Conservation (phyloP, 1,140 invertebrate species). For the Zaprionus davidi region DNA sequence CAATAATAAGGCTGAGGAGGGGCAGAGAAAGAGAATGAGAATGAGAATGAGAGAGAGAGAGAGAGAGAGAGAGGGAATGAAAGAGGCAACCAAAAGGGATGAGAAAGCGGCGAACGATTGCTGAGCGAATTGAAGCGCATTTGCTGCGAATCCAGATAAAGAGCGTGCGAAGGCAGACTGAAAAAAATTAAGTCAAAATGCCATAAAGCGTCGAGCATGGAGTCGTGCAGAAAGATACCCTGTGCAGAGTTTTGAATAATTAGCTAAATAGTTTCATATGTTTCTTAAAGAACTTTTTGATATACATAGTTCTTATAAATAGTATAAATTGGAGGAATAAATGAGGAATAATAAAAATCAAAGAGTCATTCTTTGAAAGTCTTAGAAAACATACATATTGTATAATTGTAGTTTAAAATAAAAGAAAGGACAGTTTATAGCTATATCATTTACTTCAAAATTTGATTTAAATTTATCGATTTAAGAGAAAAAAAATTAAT, state of each 20-base stretch:
- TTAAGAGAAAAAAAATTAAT: too few species aligned
- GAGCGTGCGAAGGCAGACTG: not conserved
- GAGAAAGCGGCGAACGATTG: conserved; percentile 42
- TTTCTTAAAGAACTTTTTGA: too few species aligned
- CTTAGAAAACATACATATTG: too few species aligned
- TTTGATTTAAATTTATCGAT: too few species aligned
- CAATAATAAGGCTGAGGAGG: conserved; percentile 47
- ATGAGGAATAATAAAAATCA: too few species aligned
- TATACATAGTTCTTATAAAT: too few species aligned
- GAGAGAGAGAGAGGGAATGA: conserved; percentile 6
- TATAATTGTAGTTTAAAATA: too few species aligned
- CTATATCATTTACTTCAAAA: too few species aligned
- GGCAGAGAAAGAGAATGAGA: conserved; percentile 5
- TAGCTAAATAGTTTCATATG: too few species aligned
- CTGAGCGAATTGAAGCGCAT: conserved; percentile 52
- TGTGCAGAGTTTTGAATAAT: not conserved
- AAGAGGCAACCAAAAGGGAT: conserved; percentile 5
- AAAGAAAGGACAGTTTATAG: too few species aligned
- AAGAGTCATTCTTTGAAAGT: too few species aligned
- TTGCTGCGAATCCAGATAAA: conserved; percentile 27
- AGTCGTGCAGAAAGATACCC: not conserved
- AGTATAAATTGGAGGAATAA: too few species aligned
- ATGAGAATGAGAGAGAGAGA: conserved; percentile 5
- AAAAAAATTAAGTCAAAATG: not conserved
- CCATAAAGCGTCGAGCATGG: not conserved